Evolutionary conservation across 2,113 vertebrate genomes (phyloP), one percentile per base, ranked within the genome.

Genomic region (Oncorhynchus keta): DNA sequence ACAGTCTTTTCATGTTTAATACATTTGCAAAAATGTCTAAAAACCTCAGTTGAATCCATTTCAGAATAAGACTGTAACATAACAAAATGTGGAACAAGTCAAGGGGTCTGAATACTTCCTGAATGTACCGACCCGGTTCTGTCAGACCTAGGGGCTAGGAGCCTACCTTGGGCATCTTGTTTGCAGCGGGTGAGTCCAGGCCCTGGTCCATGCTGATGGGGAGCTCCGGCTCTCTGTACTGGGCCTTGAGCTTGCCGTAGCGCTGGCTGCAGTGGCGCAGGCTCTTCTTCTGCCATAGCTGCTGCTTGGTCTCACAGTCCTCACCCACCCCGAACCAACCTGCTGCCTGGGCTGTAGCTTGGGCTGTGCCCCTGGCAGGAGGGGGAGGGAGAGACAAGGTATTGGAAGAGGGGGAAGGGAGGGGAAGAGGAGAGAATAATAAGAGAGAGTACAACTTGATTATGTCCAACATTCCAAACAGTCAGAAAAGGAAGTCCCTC

Each of bases 201-300:
- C 90, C 89, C 84, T 95, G 95, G 87, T 98, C 96, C 28, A 95
- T 89, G 91, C 94, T 97, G 81, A 93, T 88, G 49, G 94, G 89
- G 73, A 95, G 95, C 75, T 97, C 92, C 39, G 85, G 79, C 51
- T 98, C 97, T 0, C 95, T 91, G 72, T 96, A 98, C 20, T 96
- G 94, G 49, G 96, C 86, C 87, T 99, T 99, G 78, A 99, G 94
- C 59, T 93, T 95, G 79, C 98, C 98, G 0, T 97, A 99, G 24
- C 95, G 95, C 79, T 95, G 93, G 86, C 96, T 98, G 89, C 96
- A 99, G 91, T 99, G 97, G 72, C 94, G 96, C 71, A 97, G 83
- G 81, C 96, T 98, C 85, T 96, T 95, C 81, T 94, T 93, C 13
- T 97, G 97, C 98, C 98, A 98, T 72, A 95, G 83, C 88, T 97